phyloP scores from a whole-genome alignment of 1,140 invertebrate genomes.

The Zaprionus ornatus region DNA sequence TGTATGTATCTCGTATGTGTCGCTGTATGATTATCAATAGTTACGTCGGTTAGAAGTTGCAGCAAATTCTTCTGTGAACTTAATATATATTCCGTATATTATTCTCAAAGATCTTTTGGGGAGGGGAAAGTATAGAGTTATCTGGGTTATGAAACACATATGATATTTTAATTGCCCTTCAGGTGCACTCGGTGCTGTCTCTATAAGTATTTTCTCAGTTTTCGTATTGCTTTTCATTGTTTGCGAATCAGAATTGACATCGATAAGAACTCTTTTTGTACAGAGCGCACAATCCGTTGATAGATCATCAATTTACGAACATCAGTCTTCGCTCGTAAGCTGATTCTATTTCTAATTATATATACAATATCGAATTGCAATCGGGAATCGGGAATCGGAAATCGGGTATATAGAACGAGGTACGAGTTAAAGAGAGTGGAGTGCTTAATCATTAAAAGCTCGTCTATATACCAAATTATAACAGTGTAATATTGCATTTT shows the following conservation, averaged over 20 bases:
- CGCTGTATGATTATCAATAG: slow-evolving; percentile 39
- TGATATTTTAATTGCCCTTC: slow-evolving; percentile 17
- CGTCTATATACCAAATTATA: slow-evolving; percentile 20
- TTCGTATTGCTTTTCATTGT: slow-evolving; percentile 51
- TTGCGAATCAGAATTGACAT: slow-evolving; percentile 38
- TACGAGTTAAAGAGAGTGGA: background rate
- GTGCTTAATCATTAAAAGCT: slow-evolving; percentile 37
- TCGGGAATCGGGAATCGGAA: background rate
- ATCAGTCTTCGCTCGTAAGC: slow-evolving; percentile 60
- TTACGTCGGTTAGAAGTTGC: slow-evolving; percentile 22
- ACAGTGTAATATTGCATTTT: slow-evolving; percentile 9
- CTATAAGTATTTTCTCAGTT: slow-evolving; percentile 20
- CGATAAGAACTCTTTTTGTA: slow-evolving; percentile 10
- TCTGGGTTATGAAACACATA: slow-evolving; percentile 3
- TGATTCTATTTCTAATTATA: slow-evolving; percentile 43
- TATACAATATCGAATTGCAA: slow-evolving; percentile 9
- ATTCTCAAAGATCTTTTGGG: background rate
- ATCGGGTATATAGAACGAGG: background rate
- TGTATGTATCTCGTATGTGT: slow-evolving; percentile 13
- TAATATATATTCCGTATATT: slow-evolving; percentile 13
- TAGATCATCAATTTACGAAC: slow-evolving; percentile 36
- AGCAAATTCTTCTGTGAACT: slow-evolving; percentile 13
- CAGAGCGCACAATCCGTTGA: slow-evolving; percentile 21
- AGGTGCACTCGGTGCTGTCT: slow-evolving; percentile 13
- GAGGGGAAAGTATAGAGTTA: background rate